Evolutionary conservation across 2,888 invertebrate genomes (phyloP).

Genomic region (Apomyelois bistriatella): DNA sequence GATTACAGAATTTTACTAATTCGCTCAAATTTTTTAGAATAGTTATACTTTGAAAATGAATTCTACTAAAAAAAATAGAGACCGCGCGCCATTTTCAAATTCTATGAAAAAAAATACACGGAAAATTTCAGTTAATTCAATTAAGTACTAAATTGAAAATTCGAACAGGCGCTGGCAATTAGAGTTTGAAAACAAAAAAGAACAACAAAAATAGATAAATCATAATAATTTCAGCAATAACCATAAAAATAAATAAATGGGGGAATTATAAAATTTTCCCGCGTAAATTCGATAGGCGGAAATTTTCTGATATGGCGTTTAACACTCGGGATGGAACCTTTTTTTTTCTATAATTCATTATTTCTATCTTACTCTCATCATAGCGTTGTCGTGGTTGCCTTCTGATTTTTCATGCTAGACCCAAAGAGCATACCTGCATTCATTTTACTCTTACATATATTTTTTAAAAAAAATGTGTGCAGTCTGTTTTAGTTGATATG

Average conservation of each 20-base stretch:
- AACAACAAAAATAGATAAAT: conserved; percentile 5
- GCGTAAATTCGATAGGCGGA: background rate
- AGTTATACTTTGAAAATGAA: no score
- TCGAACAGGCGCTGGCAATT: conserved; percentile 5
- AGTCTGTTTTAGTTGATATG: no score
- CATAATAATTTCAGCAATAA: background rate
- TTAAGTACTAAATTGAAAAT: background rate
- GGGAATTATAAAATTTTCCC: background rate
- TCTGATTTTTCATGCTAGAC: no score
- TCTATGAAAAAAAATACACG: background rate
- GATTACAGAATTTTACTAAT: no score
- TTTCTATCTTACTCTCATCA: background rate
- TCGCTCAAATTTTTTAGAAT: no score
- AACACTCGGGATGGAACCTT: background rate
- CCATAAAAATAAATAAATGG: background rate
- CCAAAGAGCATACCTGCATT: no score
- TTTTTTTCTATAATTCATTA: background rate
- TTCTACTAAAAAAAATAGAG: no score
- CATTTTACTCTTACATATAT: no score
- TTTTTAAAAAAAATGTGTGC: no score
- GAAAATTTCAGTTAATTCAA: background rate
- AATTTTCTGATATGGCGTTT: background rate
- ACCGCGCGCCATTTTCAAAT: no score
- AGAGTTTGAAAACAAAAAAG: background rate
- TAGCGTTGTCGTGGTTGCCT: no score